These are phyloP conservation scores for Didymodactylos carnosus DNA, from an alignment of 2,888 invertebrate genomes.

Conservation along the genomic window DNA sequence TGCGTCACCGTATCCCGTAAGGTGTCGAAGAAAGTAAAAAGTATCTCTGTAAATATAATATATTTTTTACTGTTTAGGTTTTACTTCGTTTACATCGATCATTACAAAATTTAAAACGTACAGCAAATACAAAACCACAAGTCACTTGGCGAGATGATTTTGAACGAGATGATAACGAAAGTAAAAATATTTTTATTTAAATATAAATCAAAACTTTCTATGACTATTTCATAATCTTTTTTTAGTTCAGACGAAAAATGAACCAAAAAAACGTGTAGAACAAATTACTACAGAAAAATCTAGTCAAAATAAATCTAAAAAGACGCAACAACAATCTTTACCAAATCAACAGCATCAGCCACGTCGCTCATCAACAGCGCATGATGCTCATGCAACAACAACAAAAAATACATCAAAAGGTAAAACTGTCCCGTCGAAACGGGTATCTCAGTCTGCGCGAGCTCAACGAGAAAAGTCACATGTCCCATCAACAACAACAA, in stretches of 20 bases:
- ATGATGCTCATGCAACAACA: neutral
- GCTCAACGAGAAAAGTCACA: too few species aligned
- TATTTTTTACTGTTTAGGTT: neutral
- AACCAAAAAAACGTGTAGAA: too few species aligned
- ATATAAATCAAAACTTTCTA: neutral
- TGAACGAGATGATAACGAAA: neutral
- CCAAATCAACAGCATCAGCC: too few species aligned
- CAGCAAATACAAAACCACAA: neutral
- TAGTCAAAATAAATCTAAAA: too few species aligned
- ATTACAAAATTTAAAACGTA: neutral
- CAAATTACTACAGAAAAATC: too few species aligned
- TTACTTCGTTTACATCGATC: neutral
- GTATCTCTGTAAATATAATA: too few species aligned
- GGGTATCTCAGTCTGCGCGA: too few species aligned
- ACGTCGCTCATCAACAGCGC: too few species aligned
- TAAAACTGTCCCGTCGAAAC: neutral
- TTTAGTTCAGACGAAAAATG: too few species aligned
- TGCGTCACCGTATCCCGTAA: slow-evolving; percentile 55
- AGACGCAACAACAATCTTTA: too few species aligned
- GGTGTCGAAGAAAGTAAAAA: neutral
- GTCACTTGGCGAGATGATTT: neutral
- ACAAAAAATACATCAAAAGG: neutral
- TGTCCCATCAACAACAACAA: too few species aligned
- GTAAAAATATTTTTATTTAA: neutral
- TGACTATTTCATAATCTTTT: too few species aligned